Evolutionary conservation across 2,797 vertebrate species (phyloP), one percentile per base, ranked within the genome.

Genomic region (Pelodytes ibericus): DNA sequence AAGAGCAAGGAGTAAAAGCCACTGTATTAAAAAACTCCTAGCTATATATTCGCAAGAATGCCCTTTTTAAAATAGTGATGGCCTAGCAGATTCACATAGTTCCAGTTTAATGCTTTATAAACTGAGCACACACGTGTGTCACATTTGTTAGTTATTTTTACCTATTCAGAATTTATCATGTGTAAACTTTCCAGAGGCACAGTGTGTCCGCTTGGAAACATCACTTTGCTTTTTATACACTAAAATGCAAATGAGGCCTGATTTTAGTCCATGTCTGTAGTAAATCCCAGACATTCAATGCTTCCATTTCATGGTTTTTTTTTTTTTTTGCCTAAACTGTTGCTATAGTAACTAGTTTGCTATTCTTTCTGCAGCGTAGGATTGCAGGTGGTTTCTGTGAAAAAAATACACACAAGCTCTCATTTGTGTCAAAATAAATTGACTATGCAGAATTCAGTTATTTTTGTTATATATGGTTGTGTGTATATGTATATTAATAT

Each of bases 201-300:
- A 53, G 11, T 44, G 27, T 24, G 59, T 76, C 74, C 41, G 59
- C 47, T 76, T 57, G 3, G 84, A 85, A 89, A 87, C 81, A 88
- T 87, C 84, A 85, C 68, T 90, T 86, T 82, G 86, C 80, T 83
- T 85, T 86, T 84, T 85, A 81, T 83, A 75, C 77, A 83, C 79
- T 59, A 84, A 90, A 88, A 93, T 93, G 90, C 86, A 91, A 90
- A 93, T 92, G 85, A 93, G 86, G 64, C 29, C 69, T 79, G 76
- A 79, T 88, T 89, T 82, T 81, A 67, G 59, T 15, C 64, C 79
- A 72, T 81, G 75, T 74, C 82, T 71, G 83, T 76, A 81, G 77
- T 64, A 80, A 86, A 83, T 82, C 85, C 74, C 47, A 80, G 63
- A 72, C 81, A 83, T 88, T 88, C 82, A 84, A 64, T 0, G 58